These are phyloP conservation scores for Radopholus similis DNA, from an alignment of 1,140 invertebrate genomes.

Conservation along the genomic window DNA sequence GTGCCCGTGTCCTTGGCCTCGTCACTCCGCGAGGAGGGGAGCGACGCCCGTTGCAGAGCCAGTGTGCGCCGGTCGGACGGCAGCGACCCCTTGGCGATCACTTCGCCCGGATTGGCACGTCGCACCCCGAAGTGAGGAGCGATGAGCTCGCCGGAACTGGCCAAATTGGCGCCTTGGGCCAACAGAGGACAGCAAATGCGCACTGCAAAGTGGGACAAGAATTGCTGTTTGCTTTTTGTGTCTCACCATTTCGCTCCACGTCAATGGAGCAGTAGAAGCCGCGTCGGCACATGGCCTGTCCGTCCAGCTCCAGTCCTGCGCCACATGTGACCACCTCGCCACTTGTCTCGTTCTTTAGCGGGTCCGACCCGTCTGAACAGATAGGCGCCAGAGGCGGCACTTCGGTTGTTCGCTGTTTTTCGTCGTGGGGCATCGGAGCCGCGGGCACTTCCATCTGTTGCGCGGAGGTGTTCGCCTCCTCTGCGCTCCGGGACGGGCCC, in stretches of 20 bases:
- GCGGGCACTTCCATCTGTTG: constrained; percentile 20
- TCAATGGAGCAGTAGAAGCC: constrained; percentile 60
- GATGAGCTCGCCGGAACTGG: constrained; percentile 33
- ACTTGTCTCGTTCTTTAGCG: constrained; percentile 32
- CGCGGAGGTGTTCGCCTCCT: too few relatives aligned
- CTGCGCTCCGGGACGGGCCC: constrained; percentile 19
- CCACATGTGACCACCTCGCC: constrained; percentile 46
- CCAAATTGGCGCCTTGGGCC: constrained; percentile 36
- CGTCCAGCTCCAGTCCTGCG: constrained; percentile 52
- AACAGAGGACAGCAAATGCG: constrained; percentile 53
- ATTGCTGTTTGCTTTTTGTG: not conserved
- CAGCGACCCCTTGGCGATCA: constrained; percentile 46
- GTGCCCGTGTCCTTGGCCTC: too few relatives aligned
- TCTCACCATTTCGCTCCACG: constrained; percentile 27
- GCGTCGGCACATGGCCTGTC: constrained; percentile 48
- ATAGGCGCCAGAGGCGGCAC: constrained; percentile 18
- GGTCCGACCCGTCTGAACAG: constrained; percentile 58
- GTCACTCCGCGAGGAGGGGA: too few relatives aligned
- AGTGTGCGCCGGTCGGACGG: constrained; percentile 43
- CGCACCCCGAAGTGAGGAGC: constrained; percentile 52
- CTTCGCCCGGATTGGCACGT: constrained; percentile 49
- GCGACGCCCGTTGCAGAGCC: too few relatives aligned
- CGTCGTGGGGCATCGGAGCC: constrained; percentile 18
- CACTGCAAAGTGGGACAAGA: constrained; percentile 25
- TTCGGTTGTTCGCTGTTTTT: not conserved